Evolutionary conservation across 2,888 invertebrate species (phyloP).

Genomic region (Abrostola triplasia): DNA sequence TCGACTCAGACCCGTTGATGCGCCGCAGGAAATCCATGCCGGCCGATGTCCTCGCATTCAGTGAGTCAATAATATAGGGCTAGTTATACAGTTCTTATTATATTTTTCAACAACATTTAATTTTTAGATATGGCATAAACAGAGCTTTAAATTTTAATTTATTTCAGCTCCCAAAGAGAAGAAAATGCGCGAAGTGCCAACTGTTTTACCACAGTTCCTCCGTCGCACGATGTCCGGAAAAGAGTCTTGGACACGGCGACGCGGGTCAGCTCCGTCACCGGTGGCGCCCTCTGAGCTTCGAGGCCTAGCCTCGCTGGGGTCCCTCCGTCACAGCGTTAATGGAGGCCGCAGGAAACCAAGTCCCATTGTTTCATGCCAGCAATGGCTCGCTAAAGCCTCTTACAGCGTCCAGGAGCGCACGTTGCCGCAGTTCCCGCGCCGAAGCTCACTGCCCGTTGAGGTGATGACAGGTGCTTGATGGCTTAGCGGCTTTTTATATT

Average conservation of each 20-base stretch:
- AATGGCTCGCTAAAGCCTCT: slow-evolving; percentile 70
- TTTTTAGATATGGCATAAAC: no score
- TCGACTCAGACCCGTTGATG: slow-evolving; percentile 62
- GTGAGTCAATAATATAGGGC: slow-evolving; percentile 57
- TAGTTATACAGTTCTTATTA: no score
- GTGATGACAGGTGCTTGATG: slow-evolving; percentile 79
- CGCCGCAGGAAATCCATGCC: slow-evolving; percentile 79
- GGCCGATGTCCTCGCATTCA: slow-evolving; percentile 61
- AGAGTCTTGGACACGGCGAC: slow-evolving; percentile 68
- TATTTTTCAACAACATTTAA: no score
- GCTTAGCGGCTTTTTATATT: slow-evolving; percentile 63
- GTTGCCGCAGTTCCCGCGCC: slow-evolving; percentile 63
- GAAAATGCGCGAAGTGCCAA: slow-evolving; percentile 66
- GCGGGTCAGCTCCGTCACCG: slow-evolving; percentile 78
- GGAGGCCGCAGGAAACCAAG: slow-evolving; percentile 67
- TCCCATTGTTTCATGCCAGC: slow-evolving; percentile 68
- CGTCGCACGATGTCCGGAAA: slow-evolving; percentile 69
- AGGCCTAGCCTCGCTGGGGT: slow-evolving; percentile 59
- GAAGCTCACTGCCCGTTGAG: slow-evolving; percentile 83
- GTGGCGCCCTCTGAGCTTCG: slow-evolving; percentile 68
- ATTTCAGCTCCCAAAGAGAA: slow-evolving; percentile 70
- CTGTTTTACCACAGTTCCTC: slow-evolving; percentile 67
- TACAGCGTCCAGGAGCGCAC: slow-evolving; percentile 62
- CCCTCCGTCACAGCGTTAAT: slow-evolving; percentile 66
- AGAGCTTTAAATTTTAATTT: neutral